Evolutionary conservation across 1,140 invertebrate species (phyloP).

Genomic region (Phymorhynchus buccinoides): DNA sequence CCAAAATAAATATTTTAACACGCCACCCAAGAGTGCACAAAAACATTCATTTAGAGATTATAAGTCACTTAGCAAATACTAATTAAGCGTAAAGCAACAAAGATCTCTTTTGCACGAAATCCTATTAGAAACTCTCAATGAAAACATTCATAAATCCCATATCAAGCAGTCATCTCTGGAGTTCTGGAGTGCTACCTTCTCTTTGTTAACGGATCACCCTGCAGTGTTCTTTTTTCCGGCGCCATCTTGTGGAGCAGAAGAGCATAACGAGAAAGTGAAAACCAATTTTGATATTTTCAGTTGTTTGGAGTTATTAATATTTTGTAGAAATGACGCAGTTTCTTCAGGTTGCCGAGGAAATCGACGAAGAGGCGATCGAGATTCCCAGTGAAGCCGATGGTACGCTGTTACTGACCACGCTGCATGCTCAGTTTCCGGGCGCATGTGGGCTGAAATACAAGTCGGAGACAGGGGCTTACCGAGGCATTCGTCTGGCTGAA

Average conservation of each 20-base stretch:
- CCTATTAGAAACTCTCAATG: background rate
- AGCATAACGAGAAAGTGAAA: background rate
- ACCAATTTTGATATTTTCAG: background rate
- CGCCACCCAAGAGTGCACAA: no score
- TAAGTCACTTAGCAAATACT: background rate
- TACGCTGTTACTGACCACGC: constrained; percentile 87
- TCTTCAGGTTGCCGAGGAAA: constrained; percentile 82
- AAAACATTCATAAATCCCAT: no score
- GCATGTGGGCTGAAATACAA: constrained; percentile 95
- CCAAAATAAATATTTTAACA: no score
- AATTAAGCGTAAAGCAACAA: background rate
- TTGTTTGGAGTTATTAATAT: background rate
- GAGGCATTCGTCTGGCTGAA: constrained; percentile 90
- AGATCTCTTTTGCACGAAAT: background rate
- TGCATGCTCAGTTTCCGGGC: constrained; percentile 93
- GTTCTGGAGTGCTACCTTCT: background rate
- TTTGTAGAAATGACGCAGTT: constrained; percentile 63
- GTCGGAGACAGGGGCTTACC: constrained; percentile 86
- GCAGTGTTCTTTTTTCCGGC: constrained; percentile 10
- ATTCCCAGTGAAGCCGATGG: constrained; percentile 92
- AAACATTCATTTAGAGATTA: no score
- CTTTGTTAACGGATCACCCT: background rate
- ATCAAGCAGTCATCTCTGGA: background rate
- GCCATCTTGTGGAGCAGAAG: constrained; percentile 30
- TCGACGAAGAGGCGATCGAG: constrained; percentile 92